Conservation (phyloP, 2,113 vertebrate species). For the Otocyon megalotis region DNA sequence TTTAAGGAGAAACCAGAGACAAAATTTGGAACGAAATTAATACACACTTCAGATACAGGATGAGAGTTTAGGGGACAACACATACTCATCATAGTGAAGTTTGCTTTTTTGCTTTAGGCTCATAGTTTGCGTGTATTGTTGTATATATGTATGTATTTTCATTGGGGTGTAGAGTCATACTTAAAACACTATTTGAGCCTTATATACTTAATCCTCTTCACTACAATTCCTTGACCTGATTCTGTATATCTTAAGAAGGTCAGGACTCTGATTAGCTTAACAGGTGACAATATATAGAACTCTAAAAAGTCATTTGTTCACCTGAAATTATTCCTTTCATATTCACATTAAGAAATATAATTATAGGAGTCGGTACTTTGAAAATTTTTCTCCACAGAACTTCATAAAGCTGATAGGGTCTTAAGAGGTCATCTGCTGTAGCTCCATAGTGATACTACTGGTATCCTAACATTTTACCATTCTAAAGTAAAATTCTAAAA, state of each 20-base stretch:
- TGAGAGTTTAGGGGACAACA: neutral
- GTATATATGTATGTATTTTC: neutral
- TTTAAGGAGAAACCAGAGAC: slow-evolving; percentile 3
- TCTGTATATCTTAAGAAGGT: neutral
- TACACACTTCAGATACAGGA: neutral
- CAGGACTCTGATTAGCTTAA: neutral
- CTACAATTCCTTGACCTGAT: neutral
- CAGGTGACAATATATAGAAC: neutral
- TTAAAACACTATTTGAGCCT: neutral
- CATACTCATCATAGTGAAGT: neutral
- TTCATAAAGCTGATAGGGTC: neutral
- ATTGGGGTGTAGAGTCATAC: neutral
- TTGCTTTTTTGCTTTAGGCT: neutral
- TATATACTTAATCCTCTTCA: neutral
- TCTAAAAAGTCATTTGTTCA: slow-evolving; percentile 23
- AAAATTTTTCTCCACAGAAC: neutral
- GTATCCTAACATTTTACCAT: neutral
- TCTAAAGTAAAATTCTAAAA: neutral
- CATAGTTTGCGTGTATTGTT: neutral
- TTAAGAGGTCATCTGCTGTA: neutral
- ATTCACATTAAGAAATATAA: neutral
- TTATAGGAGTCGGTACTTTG: neutral
- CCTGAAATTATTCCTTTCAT: slow-evolving; percentile 3
- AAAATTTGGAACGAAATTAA: slow-evolving; percentile 43
- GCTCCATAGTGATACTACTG: neutral